phyloP scores from a whole-genome alignment of 2,888 invertebrate genomes.

The Volucella inanis region DNA sequence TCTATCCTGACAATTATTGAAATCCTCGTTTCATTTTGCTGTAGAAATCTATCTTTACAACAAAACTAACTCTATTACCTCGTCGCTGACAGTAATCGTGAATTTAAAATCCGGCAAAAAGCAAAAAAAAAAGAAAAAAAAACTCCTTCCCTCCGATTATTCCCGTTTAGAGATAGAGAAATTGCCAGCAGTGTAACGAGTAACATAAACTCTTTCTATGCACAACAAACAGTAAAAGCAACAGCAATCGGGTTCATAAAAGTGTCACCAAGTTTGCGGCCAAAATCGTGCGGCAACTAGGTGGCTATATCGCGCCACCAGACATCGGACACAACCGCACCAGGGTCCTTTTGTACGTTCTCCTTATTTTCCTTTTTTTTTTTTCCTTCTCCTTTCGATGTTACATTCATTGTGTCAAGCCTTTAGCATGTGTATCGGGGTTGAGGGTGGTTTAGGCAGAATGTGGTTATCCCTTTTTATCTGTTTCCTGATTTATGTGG shows the following conservation, averaged over 20 bases:
- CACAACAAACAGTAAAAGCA: slow-evolving; percentile 8
- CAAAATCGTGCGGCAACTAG: slow-evolving; percentile 65
- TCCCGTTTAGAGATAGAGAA: slow-evolving; percentile 42
- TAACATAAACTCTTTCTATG: slow-evolving; percentile 15
- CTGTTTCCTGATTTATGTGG: slow-evolving; percentile 70
- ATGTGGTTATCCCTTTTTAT: slow-evolving; percentile 60
- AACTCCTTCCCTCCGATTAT: slow-evolving; percentile 12
- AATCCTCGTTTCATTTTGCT: no score
- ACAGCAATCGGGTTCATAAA: slow-evolving; percentile 61
- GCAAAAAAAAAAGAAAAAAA: slow-evolving; percentile 1
- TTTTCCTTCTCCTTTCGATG: background rate
- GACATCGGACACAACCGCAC: slow-evolving; percentile 36
- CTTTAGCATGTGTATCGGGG: slow-evolving; percentile 54
- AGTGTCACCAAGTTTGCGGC: slow-evolving; percentile 71
- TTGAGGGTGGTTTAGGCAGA: slow-evolving; percentile 15
- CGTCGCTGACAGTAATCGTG: slow-evolving; percentile 29
- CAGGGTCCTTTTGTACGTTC: slow-evolving; percentile 23
- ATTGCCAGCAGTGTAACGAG: slow-evolving; percentile 21
- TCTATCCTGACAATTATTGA: no score
- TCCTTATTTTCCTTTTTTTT: slow-evolving; percentile 15
- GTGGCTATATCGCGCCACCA: slow-evolving; percentile 61
- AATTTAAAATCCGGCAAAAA: background rate
- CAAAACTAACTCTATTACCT: no score
- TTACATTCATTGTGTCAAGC: slow-evolving; percentile 35
- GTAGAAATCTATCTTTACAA: no score